Percentiles rank a stretch among this genome's conserved stretches.
Conservation (phyloP, 92 coral and sea anemone genomes). For the Bergia puertoricense region DNA sequence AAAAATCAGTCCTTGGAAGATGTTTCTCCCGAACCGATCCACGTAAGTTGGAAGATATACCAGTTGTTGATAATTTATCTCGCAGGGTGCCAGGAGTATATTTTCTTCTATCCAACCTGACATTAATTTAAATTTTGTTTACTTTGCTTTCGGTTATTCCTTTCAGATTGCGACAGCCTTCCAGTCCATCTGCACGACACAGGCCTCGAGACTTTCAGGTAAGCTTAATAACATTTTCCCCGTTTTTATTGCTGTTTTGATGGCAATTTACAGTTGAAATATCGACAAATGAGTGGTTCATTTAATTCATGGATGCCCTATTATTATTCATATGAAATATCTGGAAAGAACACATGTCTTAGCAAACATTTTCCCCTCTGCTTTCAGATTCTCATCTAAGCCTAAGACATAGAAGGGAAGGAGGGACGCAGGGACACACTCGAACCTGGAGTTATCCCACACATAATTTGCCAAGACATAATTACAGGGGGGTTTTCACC, state of each 20-base stretch:
- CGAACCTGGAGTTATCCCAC: conserved; percentile 85
- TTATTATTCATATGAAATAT: conserved; percentile 68
- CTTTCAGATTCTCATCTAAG: conserved; percentile 71
- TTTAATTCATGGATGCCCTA: conserved; percentile 69
- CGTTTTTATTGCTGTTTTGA: conserved; percentile 41
- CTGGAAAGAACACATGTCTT: conserved; percentile 83
- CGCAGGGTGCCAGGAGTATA: conserved; percentile 13
- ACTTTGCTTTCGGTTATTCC: conserved; percentile 61
- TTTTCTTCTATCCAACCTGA: conserved; percentile 52
- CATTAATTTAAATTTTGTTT: conserved; percentile 72
- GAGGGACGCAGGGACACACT: conserved; percentile 62
- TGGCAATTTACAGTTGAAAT: conserved; percentile 69
- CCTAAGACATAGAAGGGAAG: conserved; percentile 51
- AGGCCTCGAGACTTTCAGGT: conserved; percentile 45
- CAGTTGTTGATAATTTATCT: conserved; percentile 44
- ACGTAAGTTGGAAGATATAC: conserved; percentile 53
- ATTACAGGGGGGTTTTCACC: conserved; percentile 59
- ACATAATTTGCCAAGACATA: conserved; percentile 64
- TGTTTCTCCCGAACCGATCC: conserved; percentile 74
- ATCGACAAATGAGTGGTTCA: conserved; percentile 67
- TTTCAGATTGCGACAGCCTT: conserved; percentile 53
- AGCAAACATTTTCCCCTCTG: conserved; percentile 38
- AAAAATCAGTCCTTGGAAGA: conserved; percentile 94
- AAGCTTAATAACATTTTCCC: neutral
- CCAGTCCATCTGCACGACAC: conserved; percentile 44